Conservation (phyloP, 2,797 vertebrate species). For the Sebastes taczanowskii region DNA sequence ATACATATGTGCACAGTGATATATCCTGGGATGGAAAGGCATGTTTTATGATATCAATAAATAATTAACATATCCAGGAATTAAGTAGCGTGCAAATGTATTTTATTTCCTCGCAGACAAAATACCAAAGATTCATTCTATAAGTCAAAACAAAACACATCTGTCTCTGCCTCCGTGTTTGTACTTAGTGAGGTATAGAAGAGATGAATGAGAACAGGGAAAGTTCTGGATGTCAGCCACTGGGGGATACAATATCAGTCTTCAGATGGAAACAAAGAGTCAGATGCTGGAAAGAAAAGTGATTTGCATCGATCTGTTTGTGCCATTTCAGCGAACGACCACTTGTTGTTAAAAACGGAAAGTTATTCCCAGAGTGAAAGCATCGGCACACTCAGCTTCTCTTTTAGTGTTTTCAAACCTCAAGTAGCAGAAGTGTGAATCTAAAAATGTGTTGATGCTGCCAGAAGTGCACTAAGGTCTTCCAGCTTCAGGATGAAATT, state of each 20-base stretch:
- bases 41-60: background rate
- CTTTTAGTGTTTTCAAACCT: constrained; percentile 2
- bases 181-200: background rate
- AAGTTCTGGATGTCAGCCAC: background rate
- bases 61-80: background rate
- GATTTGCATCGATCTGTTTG: constrained; percentile 66
- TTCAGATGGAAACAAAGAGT: constrained; percentile 32
- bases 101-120: background rate
- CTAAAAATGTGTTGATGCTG: constrained; percentile 11
- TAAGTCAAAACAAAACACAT: background rate
- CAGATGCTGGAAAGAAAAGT: constrained; percentile 27
- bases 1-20: background rate
- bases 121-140: background rate
- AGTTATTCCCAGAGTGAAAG: constrained; percentile 27
- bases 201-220: background rate
- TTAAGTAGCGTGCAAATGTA: background rate
- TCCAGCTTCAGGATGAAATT: background rate
- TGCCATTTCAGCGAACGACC: constrained; percentile 20
- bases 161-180: background rate
- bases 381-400: background rate
- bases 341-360: constrained; percentile 38
- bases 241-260: constrained; percentile 1
- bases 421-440: background rate
- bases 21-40: background rate
- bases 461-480: background rate